Base-by-base conservation (phyloP, 2,113 vertebrate species). In the Tachuris rubrigastra region DNA sequence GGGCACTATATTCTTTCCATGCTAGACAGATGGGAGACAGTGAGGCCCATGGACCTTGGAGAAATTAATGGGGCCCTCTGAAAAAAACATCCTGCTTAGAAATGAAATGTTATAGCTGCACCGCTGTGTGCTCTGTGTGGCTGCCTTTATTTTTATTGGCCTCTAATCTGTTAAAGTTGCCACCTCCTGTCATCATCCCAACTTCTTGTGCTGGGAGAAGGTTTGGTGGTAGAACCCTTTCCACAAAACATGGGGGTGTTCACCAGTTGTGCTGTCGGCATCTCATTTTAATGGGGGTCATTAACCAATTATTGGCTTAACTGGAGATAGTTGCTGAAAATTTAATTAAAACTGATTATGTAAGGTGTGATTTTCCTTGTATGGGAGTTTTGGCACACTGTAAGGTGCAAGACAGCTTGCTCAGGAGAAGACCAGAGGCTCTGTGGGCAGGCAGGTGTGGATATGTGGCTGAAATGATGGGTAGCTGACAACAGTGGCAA, bases 21-120 rank as follows among this genome's bases (percentile, higher is more conserved):
- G 75, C 72, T 85, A 96, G 95, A 96, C 90, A 96, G 90, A 91
- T 94, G 95, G 85, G 93, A 97, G 89, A 95, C 94, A 90, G 68
- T 89, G 94, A 96, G 95, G 82, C 85, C 80, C 83, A 7, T 44
- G 69, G 93, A 94, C 95, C 93, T 94, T 96, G 90, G 83, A 96
- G 83, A 93, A 96, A 96, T 96, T 95, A 95, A 96, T 94, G 93
- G 68, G 47, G 60, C 39, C 93, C 85, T 94, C 88, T 94, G 87
- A 84, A 93, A 93, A 95, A 44, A 94, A 86, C 74, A 84, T 84
- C 90, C 79, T 86, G 79, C 93, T 95, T 85, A 58, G 92, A 92
- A 96, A 96, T 92, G 90, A 97, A 95, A 91, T 92, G 96, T 96
- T 95, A 84, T 83, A 27, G 25, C 95, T 33, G 81, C 42, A 50